Base-by-base conservation (phyloP, 2,888 invertebrate species). In the Cepaea hortensis region DNA sequence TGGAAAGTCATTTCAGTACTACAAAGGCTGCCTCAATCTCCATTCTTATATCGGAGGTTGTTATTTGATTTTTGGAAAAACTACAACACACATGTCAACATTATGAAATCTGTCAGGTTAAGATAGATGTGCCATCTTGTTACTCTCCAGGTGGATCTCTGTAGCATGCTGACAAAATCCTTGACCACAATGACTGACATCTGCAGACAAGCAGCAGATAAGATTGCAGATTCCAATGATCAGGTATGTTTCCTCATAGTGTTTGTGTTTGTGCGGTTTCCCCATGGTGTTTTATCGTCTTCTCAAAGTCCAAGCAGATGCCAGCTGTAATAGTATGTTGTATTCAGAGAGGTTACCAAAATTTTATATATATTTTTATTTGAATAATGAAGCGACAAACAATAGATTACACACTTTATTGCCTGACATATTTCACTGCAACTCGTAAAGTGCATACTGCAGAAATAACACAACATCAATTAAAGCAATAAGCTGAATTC, bases 151-250 rank as follows among this genome's bases (percentile, higher is more conserved):
- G 92, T 93, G 81, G 92, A 93, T 79, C 89, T 93, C 61, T 93
- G 93, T 87, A 91, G 92, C 7, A 91, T 91, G 81, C 91, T 93
- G 65, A 93, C 92, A 15, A 92, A 91, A 82, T 91, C 93, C 85
- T 90, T 93, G 81, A 90, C 92, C 11, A 86, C 90, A 72, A 89
- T 93, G 86, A 93, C 93, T 20, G 93, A 93, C 55, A 91, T 92
- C 68, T 93, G 93, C 88, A 90, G 91, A 18, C 85, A 88, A 35
- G 93, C 93, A 3, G 91, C 92, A 55, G 93, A 93, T 86, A 89
- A 89, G 18, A 90, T 91, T 0, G 46, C 87, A 0, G 92, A 92
- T 81, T 75, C 90, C 15, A 88, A 90, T 23, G 91, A 92, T 20
- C 88, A 91, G 85, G 93, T 87, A 55, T 35, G 61, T 55, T 11